Conservation (phyloP, 2,797 vertebrate species). For the Tokudaia muenninki region DNA sequence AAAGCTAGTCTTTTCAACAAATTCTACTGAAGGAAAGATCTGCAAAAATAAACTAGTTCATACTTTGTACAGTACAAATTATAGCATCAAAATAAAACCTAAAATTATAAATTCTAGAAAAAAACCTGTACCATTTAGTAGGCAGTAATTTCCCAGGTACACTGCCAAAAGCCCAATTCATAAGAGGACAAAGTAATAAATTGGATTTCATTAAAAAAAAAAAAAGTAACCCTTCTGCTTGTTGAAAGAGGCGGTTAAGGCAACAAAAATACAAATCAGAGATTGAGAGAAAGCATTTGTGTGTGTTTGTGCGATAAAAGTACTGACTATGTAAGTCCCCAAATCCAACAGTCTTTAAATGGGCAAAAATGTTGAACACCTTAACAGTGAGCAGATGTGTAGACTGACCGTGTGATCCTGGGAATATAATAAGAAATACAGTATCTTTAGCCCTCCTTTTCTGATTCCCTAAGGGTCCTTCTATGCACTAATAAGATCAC, state of each 20-base stretch:
- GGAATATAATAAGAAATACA: neutral
- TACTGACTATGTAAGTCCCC: neutral
- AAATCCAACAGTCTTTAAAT: neutral
- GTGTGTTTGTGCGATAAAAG: neutral
- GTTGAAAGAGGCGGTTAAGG: neutral
- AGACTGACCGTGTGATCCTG: neutral
- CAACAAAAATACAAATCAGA: neutral
- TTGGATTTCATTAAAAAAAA: neutral
- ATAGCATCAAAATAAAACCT: neutral
- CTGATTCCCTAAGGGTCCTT: neutral
- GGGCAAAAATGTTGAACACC: neutral
- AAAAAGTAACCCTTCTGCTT: neutral
- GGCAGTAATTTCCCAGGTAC: constrained; percentile 3
- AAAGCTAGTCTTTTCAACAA: neutral
- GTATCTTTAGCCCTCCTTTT: neutral
- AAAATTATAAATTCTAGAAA: constrained; percentile 8
- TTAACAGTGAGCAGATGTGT: neutral
- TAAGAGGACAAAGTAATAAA: neutral
- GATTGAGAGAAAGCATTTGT: constrained; percentile 32
- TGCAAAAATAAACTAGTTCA: neutral
- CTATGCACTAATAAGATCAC: neutral
- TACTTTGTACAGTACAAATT: neutral
- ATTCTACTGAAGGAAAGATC: neutral
- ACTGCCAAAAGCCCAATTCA: neutral
- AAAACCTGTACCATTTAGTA: neutral